Evolutionary conservation across 2,888 invertebrate species (phyloP).

Genomic region (Coleophora deauratella): DNA sequence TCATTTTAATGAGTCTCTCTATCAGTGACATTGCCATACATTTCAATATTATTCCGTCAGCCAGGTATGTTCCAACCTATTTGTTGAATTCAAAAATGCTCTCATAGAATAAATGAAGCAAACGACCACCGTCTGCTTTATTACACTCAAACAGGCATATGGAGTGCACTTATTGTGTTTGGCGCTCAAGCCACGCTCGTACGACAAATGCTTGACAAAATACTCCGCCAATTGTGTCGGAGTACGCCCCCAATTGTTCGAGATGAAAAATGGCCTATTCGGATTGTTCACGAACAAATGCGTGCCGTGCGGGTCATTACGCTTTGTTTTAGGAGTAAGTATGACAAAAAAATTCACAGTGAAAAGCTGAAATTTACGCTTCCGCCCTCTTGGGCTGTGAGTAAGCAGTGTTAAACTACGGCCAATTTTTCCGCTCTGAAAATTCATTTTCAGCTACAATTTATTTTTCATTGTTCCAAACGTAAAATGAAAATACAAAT

Average conservation of each 20-base stretch:
- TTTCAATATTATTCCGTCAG: too few species aligned
- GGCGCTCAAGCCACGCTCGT: constrained; percentile 47
- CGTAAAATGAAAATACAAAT: constrained; percentile 5
- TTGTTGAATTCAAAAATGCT: too few species aligned
- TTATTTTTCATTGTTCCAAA: constrained; percentile 24
- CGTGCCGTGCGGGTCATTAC: constrained; percentile 71
- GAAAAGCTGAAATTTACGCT: constrained; percentile 56
- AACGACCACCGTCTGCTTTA: too few species aligned
- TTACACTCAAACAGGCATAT: constrained; percentile 26
- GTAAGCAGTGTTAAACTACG: constrained; percentile 47
- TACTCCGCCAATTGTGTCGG: constrained; percentile 69
- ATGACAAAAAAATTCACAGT: constrained; percentile 59
- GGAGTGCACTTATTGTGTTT: constrained; percentile 57
- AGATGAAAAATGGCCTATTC: constrained; percentile 71
- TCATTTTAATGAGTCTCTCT: too few species aligned
- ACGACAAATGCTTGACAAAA: constrained; percentile 71
- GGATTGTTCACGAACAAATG: constrained; percentile 72
- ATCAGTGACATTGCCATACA: too few species aligned
- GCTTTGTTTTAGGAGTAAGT: constrained; percentile 68
- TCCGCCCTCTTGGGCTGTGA: constrained; percentile 52
- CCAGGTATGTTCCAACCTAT: too few species aligned
- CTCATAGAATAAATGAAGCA: too few species aligned
- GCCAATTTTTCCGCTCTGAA: constrained; percentile 51
- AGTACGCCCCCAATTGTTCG: constrained; percentile 70
- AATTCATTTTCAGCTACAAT: constrained; percentile 31